Evolutionary conservation across 2,888 invertebrate species (phyloP), one percentile per base, ranked within the genome.

Genomic region (Agelastica alni): DNA sequence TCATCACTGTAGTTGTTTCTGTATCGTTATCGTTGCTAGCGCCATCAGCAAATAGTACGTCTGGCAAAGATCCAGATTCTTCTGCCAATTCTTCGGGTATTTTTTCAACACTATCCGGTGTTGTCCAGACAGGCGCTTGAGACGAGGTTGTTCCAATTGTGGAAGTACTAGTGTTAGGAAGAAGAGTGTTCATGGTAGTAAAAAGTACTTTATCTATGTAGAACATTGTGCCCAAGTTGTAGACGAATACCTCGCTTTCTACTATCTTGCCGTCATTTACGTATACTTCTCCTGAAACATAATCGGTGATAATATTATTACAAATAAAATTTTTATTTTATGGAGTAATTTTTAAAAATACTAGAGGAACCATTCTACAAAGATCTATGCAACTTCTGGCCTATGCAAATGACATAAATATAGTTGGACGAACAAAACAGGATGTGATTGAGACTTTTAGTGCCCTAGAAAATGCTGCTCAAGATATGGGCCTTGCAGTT

Each of bases 171-270:
- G 67, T 68, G 20, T 65, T 60, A n/a, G n/a, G n/a, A 34, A 70
- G 68, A 34, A 71, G 53, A 37, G 64, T 65, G 32, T 69, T 72
- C 9, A 62, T 58, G 20, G 64, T 70, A 4, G 77, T 75, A 68
- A 82, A 83, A 4, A 85, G 73, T 51, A 85, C 79, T 63, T 81
- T 80, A 65, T 84, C 82, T 53, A 85, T 78, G 66, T 81, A 84
- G 71, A 82, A 84, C 83, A 85, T 84, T 53, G 84, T 85, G 37
- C 85, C 85, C 62, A 85, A 70, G 70, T 85, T 85, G 71, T 85
- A 85, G 30, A 85, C 84, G 66, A 84, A 85, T 14, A 84, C 80
- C 72, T 85, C 84, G 63, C 81, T 81, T 70, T 84, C 83, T 13
- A 82, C 79, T 31, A 84, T 81, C 60, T 79, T 77, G 9, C 83